These are phyloP conservation scores for Colistium nudipinnis DNA, from an alignment of 2,113 vertebrate genomes.

Conservation along the genomic window DNA sequence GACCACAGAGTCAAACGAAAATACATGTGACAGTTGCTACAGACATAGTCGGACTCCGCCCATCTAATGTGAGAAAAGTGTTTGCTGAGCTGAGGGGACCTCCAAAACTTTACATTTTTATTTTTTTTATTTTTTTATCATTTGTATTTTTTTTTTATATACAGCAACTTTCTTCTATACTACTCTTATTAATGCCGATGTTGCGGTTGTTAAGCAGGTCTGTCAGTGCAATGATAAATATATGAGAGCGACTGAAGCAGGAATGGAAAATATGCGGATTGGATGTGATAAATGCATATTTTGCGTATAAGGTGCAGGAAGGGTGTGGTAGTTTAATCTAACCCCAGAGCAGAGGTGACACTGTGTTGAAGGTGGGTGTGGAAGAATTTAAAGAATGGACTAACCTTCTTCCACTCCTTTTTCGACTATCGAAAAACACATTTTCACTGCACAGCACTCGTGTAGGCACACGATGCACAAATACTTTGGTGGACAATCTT, in stretches of 20 bases:
- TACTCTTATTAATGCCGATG: not conserved
- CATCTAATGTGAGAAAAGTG: too few relatives aligned
- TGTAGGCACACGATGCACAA: too few relatives aligned
- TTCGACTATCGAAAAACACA: too few relatives aligned
- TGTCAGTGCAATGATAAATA: constrained; percentile 27
- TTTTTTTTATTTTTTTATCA: not conserved
- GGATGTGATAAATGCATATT: constrained; percentile 64
- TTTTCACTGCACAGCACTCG: too few relatives aligned
- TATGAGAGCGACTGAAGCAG: constrained; percentile 20
- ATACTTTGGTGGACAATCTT: too few relatives aligned
- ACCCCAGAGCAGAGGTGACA: constrained; percentile 41
- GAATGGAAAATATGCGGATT: constrained; percentile 47
- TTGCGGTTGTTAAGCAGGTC: not conserved
- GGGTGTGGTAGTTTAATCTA: constrained; percentile 52
- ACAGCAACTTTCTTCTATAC: constrained; percentile 1
- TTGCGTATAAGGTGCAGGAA: constrained; percentile 46
- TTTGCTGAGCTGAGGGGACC: too few relatives aligned
- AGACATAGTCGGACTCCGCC: too few relatives aligned
- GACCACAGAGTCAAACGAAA: too few relatives aligned
- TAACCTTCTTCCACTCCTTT: constrained; percentile 11
- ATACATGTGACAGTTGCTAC: too few relatives aligned
- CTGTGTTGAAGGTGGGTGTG: constrained; percentile 11
- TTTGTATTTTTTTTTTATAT: not conserved
- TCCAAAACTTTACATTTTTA: not conserved
- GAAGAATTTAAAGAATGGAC: constrained; percentile 35